A percentile compares a stretch with the other conserved stretches of the same genome.
phyloP scores from a whole-genome alignment of 2,797 vertebrate genomes.

The Threskiornis aethiopicus region DNA sequence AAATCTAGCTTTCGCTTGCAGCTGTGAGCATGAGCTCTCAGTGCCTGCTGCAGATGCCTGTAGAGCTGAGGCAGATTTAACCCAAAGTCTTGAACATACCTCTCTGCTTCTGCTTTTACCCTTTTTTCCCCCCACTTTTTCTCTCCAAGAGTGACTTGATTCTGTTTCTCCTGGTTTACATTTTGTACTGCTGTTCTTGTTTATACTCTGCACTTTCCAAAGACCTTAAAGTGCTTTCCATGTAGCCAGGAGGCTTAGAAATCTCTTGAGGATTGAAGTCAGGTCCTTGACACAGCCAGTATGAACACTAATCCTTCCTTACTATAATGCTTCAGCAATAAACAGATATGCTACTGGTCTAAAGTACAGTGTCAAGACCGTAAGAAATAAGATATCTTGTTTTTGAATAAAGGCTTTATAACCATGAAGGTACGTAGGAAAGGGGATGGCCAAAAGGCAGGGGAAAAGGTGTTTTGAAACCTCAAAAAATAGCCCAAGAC shows the following conservation, averaged over 20 bases:
- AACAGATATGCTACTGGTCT: background rate
- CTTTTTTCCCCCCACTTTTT: accelerated
- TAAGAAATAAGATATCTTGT: background rate
- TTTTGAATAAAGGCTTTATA: background rate
- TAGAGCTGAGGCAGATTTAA: background rate
- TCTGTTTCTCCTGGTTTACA: background rate
- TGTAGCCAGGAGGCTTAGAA: background rate
- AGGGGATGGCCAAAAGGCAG: background rate
- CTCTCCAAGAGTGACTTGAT: background rate
- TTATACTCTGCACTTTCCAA: background rate
- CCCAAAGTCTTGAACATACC: background rate
- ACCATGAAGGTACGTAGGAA: background rate
- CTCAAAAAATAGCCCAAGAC: background rate
- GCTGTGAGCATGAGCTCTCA: background rate
- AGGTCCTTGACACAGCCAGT: background rate
- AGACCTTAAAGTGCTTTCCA: background rate
- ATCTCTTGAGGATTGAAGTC: background rate
- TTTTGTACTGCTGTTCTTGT: background rate
- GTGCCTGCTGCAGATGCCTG: background rate
- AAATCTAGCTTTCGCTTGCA: background rate
- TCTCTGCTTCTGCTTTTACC: background rate
- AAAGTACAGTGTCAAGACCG: background rate
- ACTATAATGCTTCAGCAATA: background rate
- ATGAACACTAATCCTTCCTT: background rate
- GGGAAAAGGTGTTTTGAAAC: background rate